These are phyloP conservation scores for Rhagoletis pomonella DNA, from an alignment of 1,140 invertebrate genomes.

Conservation along the genomic window DNA sequence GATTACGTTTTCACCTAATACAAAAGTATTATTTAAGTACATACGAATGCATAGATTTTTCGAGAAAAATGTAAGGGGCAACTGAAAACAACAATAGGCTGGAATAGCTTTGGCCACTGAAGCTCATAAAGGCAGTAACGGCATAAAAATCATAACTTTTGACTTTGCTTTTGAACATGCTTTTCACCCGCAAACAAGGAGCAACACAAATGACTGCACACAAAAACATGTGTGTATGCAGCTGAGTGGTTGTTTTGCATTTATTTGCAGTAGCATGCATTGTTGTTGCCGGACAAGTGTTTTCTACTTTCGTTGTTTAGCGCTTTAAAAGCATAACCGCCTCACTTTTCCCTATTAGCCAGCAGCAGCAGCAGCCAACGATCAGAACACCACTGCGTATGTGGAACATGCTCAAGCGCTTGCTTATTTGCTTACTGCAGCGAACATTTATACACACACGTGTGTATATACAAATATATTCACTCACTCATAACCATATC, in stretches of 20 bases:
- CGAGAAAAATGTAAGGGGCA: too few species aligned
- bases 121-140: neutral
- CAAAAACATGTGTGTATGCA: neutral
- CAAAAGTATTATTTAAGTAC: neutral
- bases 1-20: too few species aligned
- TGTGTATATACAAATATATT: neutral
- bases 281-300: neutral
- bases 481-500: too few species aligned
- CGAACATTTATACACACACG: neutral
- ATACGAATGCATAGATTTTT: neutral
- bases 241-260: neutral
- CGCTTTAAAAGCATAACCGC: neutral
- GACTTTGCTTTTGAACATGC: conserved; percentile 39
- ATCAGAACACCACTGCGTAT: conserved; percentile 1
- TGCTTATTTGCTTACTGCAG: neutral
- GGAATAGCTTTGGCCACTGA: neutral
- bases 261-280: neutral
- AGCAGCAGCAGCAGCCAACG: neutral
- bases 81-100: neutral
- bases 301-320: neutral
- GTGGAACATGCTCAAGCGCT: conserved; percentile 9
- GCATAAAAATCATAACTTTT: conserved; percentile 46
- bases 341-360: neutral
- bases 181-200: neutral
- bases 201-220: neutral